phyloP scores from a whole-genome alignment of 2,113 vertebrate species.

The Sardina pilchardus region DNA sequence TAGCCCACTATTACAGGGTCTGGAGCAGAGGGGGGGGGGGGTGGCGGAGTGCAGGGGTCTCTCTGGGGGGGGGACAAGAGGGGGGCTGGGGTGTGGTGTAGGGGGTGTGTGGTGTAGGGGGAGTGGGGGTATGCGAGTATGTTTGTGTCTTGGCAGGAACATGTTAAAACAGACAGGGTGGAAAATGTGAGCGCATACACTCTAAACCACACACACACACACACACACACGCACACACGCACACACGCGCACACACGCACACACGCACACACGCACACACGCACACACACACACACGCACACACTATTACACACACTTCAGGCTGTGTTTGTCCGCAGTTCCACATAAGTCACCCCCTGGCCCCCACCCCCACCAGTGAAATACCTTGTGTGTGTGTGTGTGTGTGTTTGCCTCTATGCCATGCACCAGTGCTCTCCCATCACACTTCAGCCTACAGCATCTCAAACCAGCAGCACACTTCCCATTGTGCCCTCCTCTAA shows the following conservation, averaged over 20 bases:
- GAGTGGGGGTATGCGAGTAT: neutral
- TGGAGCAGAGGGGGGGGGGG: neutral
- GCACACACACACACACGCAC: neutral
- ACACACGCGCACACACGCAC: neutral
- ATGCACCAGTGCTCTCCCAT: neutral
- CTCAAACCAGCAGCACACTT: neutral
- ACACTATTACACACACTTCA: too few species aligned
- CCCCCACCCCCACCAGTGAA: too few species aligned
- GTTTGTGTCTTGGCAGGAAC: neutral
- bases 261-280: neutral
- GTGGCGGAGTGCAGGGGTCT: too few species aligned
- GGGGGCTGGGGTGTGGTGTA: neutral
- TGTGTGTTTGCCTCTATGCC: neutral
- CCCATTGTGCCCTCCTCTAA: neutral
- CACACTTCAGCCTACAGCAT: neutral
- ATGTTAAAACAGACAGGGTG: neutral
- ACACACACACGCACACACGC: neutral
- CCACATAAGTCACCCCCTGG: neutral
- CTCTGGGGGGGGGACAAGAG: neutral
- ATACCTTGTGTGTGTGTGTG: neutral
- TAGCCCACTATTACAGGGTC: conserved; percentile 7
- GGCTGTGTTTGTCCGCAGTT: neutral
- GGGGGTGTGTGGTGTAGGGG: neutral
- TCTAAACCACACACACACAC: neutral
- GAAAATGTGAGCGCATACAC: conserved; percentile 17